phyloP scores from a whole-genome alignment of 2,888 invertebrate genomes.

The Anorthoa munda region DNA sequence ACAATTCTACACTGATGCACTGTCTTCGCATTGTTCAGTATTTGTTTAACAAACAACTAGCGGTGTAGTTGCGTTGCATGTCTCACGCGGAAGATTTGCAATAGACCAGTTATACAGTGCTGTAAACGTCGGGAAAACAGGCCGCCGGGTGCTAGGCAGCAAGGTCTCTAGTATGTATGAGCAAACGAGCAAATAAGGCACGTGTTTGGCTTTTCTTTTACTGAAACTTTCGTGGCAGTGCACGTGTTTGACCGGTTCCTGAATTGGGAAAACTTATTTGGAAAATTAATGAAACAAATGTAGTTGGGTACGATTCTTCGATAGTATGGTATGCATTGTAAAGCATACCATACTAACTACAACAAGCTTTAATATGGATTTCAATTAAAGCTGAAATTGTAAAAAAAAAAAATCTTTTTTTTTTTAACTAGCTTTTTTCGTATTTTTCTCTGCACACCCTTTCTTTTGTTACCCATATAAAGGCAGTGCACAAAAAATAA shows the following conservation, averaged over 20 bases:
- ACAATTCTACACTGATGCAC: not conserved
- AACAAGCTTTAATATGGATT: no score
- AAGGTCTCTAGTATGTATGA: slow-evolving; percentile 62
- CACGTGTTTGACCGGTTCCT: slow-evolving; percentile 30
- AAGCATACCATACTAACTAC: not conserved
- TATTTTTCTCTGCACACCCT: no score
- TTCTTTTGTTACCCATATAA: no score
- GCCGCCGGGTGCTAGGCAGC: slow-evolving; percentile 57
- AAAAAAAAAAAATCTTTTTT: no score
- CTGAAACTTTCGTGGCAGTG: slow-evolving; percentile 30
- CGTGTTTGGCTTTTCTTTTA: slow-evolving; percentile 36
- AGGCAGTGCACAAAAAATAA: no score
- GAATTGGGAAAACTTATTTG: not conserved
- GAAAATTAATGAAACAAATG: no score
- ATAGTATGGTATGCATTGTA: no score
- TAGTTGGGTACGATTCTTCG: not conserved
- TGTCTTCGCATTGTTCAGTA: slow-evolving; percentile 20
- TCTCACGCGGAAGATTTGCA: slow-evolving; percentile 72
- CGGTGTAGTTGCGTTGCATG: slow-evolving; percentile 52
- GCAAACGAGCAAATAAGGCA: slow-evolving; percentile 20
- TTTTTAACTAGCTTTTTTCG: no score
- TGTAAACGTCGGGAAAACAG: slow-evolving; percentile 72
- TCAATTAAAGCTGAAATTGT: no score
- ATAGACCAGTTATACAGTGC: slow-evolving; percentile 64
- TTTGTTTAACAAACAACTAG: slow-evolving; percentile 57